Percentiles rank a stretch among this genome's conserved stretches.
These are phyloP conservation scores for Colinus virginianus DNA, from an alignment of 2,113 vertebrate genomes.

Conservation along the genomic window DNA sequence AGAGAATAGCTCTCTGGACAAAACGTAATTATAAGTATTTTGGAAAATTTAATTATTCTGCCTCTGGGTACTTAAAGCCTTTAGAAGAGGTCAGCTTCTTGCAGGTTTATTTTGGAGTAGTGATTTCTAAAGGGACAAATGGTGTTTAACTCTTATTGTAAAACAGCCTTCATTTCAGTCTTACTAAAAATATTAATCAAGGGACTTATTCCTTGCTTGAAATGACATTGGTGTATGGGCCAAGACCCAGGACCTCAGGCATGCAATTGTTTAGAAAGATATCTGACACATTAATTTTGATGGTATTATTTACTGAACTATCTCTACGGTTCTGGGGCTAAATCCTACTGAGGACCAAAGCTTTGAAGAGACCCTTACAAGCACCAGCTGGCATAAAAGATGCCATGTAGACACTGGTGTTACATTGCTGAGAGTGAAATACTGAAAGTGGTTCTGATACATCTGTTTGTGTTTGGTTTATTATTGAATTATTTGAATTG, in stretches of 20 bases:
- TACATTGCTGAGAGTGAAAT: background rate
- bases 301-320: background rate
- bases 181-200: conserved; percentile 21
- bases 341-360: background rate
- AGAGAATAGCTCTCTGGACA: conserved; percentile 39
- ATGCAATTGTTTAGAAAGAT: background rate
- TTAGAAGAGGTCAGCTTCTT: conserved; percentile 39
- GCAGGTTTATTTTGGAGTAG: conserved; percentile 43
- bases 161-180: background rate
- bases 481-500: too few relatives aligned
- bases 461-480: background rate
- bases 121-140: conserved; percentile 42
- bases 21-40: conserved; percentile 70
- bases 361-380: background rate
- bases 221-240: background rate
- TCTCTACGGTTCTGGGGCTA: background rate
- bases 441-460: background rate
- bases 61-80: conserved; percentile 13
- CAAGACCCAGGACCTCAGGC: background rate
- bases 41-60: conserved; percentile 68
- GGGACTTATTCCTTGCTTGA: background rate
- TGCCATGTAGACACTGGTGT: background rate
- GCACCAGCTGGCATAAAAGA: background rate
- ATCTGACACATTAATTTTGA: background rate
- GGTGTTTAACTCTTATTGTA: background rate